Conservation (phyloP, 2,113 vertebrate genomes). For the Cheirogaleus medius region DNA sequence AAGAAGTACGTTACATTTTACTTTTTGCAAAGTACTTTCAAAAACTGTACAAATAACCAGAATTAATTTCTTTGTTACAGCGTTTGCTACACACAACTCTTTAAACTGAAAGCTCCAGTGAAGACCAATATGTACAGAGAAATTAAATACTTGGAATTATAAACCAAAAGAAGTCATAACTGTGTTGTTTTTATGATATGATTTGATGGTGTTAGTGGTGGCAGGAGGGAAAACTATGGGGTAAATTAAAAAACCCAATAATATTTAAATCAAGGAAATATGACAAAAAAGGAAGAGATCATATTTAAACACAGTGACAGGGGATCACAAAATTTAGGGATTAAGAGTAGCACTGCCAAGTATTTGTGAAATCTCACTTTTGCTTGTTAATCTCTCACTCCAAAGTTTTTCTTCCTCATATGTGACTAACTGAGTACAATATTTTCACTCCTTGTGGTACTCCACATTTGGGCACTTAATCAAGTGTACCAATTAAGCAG, state of each 20-base stretch:
- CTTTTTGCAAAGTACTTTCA: background rate
- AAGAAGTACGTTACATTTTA: background rate
- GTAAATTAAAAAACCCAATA: background rate
- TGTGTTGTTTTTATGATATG: slow-evolving; percentile 69
- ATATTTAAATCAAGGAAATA: background rate
- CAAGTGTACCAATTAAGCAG: slow-evolving; percentile 79
- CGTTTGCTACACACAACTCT: slow-evolving; percentile 61
- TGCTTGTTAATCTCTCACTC: background rate
- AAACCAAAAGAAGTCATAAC: slow-evolving; percentile 71
- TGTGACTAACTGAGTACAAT: slow-evolving; percentile 74
- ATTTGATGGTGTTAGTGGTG: background rate
- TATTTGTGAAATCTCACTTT: background rate
- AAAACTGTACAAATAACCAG: background rate
- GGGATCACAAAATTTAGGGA: background rate
- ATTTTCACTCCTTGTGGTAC: slow-evolving; percentile 44
- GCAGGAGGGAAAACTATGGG: rapidly evolving
- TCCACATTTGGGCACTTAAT: slow-evolving; percentile 74
- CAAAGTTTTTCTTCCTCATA: slow-evolving; percentile 1
- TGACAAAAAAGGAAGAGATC: background rate
- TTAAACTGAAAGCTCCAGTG: slow-evolving; percentile 60
- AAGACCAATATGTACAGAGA: slow-evolving; percentile 66
- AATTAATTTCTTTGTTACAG: slow-evolving; percentile 46
- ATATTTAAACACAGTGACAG: background rate
- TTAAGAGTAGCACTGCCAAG: background rate
- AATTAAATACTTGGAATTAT: slow-evolving; percentile 79